Percentiles rank a stretch among this genome's conserved stretches.
Conservation (phyloP, 2,113 vertebrate species). For the Pachycephala philippinensis region DNA sequence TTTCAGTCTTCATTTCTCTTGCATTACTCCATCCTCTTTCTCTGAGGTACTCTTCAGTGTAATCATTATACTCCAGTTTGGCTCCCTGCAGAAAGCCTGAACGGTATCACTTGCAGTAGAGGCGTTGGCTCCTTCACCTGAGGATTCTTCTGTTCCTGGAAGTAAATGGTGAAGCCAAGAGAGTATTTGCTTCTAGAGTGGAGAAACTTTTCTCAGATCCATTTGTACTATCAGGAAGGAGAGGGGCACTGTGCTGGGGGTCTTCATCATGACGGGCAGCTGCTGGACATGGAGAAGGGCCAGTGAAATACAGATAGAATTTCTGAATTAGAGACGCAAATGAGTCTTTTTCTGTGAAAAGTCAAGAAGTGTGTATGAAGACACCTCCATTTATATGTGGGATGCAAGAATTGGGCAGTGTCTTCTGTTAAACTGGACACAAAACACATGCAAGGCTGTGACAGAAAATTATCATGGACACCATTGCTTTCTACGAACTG, state of each 20-base stretch:
- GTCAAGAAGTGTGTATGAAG: not conserved
- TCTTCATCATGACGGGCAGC: not conserved
- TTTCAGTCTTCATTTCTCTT: slow-evolving; percentile 43
- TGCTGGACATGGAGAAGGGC: not conserved
- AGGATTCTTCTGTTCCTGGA: not conserved
- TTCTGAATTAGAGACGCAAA: not conserved
- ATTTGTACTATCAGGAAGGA: not conserved
- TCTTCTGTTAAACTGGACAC: not conserved
- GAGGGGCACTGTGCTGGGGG: not conserved
- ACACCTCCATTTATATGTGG: not conserved
- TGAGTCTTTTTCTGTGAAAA: not conserved
- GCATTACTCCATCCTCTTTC: not conserved
- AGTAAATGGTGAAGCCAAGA: not conserved
- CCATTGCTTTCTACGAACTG: not conserved
- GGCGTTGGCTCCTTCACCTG: not conserved
- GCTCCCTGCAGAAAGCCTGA: slow-evolving; percentile 9
- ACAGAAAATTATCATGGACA: not conserved
- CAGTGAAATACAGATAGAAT: not conserved
- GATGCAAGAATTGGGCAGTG: not conserved
- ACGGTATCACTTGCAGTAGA: not conserved
- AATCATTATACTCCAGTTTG: not conserved
- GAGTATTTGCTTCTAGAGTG: not conserved
- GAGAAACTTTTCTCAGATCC: not conserved
- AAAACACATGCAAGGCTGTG: not conserved
- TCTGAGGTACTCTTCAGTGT: not conserved